A percentile compares a stretch with the other conserved stretches of the same genome.
Conservation (phyloP, 2,797 vertebrate genomes). For the Morus bassanus region DNA sequence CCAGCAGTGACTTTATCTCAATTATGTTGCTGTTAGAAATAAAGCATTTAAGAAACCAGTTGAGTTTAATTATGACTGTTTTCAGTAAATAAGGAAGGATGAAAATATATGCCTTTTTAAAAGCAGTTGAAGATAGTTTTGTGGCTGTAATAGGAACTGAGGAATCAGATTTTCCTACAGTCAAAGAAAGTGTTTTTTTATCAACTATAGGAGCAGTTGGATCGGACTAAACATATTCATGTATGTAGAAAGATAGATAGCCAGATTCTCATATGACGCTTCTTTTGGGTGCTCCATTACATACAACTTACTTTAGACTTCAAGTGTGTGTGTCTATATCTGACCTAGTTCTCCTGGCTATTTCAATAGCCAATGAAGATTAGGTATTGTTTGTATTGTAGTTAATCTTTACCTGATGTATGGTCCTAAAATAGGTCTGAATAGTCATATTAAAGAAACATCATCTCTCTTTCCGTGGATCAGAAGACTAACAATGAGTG, state of each 20-base stretch:
- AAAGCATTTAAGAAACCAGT: background rate
- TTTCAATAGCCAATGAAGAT: background rate
- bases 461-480: fast-evolving
- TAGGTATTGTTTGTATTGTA: background rate
- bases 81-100: background rate
- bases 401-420: background rate
- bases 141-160: background rate
- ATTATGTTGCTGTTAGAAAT: background rate
- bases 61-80: background rate
- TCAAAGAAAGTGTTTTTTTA: background rate
- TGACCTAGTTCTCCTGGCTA: background rate
- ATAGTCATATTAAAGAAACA: background rate
- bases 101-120: background rate
- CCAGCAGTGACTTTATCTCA: background rate
- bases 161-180: background rate
- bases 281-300: background rate
- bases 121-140: background rate
- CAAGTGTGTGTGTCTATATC: background rate
- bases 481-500: background rate
- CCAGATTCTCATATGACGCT: background rate
- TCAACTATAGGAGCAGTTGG: background rate
- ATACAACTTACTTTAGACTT: background rate
- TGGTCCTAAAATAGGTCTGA: background rate
- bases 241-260: background rate
- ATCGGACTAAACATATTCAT: background rate